Percentiles rank a stretch among this genome's conserved stretches.
These are phyloP conservation scores for Pipistrellus pygmaeus DNA, from an alignment of 2,797 vertebrate genomes.

Conservation along the genomic window DNA sequence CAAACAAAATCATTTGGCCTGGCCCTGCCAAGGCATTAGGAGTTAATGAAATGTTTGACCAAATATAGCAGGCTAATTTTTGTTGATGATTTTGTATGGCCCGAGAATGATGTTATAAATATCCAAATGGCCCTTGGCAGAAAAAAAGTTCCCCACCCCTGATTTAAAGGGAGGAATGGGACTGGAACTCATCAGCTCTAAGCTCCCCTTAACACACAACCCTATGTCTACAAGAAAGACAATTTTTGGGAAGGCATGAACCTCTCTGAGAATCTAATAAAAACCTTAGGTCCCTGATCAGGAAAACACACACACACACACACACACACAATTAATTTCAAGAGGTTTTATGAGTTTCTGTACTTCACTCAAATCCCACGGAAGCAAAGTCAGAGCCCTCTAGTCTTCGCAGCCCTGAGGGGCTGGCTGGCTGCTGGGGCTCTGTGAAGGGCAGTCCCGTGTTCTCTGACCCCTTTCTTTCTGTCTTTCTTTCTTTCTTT, in stretches of 20 bases:
- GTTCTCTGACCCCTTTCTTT: not conserved
- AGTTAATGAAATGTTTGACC: no score
- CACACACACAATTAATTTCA: not conserved
- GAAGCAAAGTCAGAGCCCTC: not conserved
- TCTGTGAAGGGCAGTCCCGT: not conserved
- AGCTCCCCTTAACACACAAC: not conserved
- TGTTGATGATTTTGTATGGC: no score
- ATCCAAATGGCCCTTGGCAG: no score
- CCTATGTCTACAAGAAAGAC: not conserved
- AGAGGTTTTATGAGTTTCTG: not conserved
- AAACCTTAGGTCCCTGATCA: not conserved
- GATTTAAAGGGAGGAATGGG: not conserved
- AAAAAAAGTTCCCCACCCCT: no score
- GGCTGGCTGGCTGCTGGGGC: not conserved
- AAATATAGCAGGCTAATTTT: no score
- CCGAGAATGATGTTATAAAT: no score
- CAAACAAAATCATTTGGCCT: no score
- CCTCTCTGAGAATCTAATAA: not conserved
- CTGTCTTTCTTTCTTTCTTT: no score
- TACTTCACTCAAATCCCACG: not conserved
- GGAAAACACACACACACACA: not conserved
- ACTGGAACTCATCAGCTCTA: not conserved
- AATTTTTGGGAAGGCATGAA: not conserved
- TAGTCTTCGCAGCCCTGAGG: not conserved
- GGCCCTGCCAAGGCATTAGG: no score